Evolutionary conservation across 53 echinoderm and acorn worm genomes (phyloP).

Genomic region (Paracentrotus lividus): DNA sequence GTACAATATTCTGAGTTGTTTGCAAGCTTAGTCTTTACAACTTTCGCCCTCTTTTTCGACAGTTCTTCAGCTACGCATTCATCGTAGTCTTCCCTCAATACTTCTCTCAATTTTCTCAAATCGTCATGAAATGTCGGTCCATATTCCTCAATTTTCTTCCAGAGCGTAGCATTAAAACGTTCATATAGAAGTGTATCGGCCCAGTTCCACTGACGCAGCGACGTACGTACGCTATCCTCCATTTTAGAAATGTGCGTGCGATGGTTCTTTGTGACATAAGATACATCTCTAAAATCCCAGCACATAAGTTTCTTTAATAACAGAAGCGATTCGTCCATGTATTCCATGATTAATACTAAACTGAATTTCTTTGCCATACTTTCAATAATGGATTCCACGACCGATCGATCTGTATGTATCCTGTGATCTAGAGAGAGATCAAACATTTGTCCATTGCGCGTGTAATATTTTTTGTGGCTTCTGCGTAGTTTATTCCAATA

Average conservation of each 20-base stretch:
- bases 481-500: conserved; percentile 64
- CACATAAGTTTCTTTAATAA: conserved; percentile 75
- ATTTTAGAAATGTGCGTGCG: conserved; percentile 63
- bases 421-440: conserved; percentile 75
- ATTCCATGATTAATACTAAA: conserved; percentile 78
- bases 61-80: conserved; percentile 61
- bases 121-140: conserved; percentile 74
- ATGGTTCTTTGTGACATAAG: conserved; percentile 77
- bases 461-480: conserved; percentile 49
- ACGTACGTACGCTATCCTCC: conserved; percentile 53
- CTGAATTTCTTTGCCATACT: conserved; percentile 65
- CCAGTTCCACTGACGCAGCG: conserved; percentile 77
- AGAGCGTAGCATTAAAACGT: conserved; percentile 77
- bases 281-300: conserved; percentile 76
- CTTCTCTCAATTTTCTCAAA: conserved; percentile 69
- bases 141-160: conserved; percentile 77
- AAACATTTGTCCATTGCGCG: conserved; percentile 80
- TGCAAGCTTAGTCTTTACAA: conserved; percentile 15
- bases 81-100: conserved; percentile 54
- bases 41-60: background rate
- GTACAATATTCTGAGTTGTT: conserved; percentile 48
- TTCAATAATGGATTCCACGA: conserved; percentile 67
- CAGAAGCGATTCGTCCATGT: conserved; percentile 80
- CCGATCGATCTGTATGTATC: conserved; percentile 63
- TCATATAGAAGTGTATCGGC: conserved; percentile 76